Base-by-base conservation (phyloP, 2,888 invertebrate species). In the Drosophila longiperda region DNA sequence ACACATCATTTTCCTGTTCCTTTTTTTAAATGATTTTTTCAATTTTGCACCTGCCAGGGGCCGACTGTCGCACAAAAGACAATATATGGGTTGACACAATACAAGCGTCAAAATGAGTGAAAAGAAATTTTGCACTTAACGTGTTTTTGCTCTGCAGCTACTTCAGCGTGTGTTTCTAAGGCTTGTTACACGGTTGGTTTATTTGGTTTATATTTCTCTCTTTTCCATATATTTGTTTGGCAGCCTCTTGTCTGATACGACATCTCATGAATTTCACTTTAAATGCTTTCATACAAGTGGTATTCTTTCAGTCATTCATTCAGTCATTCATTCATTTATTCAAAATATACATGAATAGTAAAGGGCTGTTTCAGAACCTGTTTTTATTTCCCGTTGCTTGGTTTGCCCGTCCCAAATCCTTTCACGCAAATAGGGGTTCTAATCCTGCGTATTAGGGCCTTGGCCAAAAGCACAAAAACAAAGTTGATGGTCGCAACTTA, bases 61-160 rank as follows among this genome's bases (percentile, higher is more conserved):
- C 54, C 53, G 65, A 64, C 63, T 65, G 73, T 68, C 68, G 63
- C 60, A 67, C 57, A 71, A 67, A 64, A 53, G 67, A 80, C 78
- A 72, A 61, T 52, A 63, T 75, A 60, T 59, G 66, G 40, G 23
- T 63, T 62, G 66, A 59, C 66, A 81, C 76, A 71, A 71, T 67
- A 62, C 77, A 70, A 77, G 78, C 87, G 80, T 88, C 87, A 89
- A 87, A 87, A 87, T 87, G 87, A 69, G 73, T 89, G 80, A 90
- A 90, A 87, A 84, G 87, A 87, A 89, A 87, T 84, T 85, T 86
- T 80, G 89, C 87, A 90, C 87, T 90, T 90, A 90, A 84, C 87
- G 89, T 82, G 89, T 84, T 82, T 70, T 80, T 64, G 58, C 66
- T 67, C 72, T 69, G 49, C 32, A 63, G 76, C 76, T 74, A 75